Conservation (phyloP, 2,888 invertebrate species). For the Mythimna lalbum region DNA sequence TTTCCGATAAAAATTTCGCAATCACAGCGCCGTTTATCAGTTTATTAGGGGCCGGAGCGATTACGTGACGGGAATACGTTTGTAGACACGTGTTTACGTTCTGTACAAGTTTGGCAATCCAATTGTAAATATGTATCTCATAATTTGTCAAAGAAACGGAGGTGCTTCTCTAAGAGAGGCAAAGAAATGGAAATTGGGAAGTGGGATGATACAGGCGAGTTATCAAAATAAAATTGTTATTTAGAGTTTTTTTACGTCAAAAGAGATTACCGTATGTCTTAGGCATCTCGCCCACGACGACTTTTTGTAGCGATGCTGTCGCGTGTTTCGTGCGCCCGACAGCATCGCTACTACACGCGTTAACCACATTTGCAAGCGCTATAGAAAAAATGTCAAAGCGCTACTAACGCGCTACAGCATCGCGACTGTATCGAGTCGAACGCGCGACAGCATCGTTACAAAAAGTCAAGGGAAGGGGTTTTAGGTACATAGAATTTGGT, state of each 20-base stretch:
- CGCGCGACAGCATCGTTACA: too few species aligned
- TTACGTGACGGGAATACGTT: constrained; percentile 56
- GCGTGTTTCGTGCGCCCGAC: too few species aligned
- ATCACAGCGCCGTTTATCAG: constrained; percentile 60
- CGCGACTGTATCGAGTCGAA: too few species aligned
- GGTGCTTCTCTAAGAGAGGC: constrained; percentile 3
- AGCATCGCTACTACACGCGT: too few species aligned
- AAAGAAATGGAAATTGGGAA: constrained; percentile 20
- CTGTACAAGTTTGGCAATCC: constrained; percentile 35
- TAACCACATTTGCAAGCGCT: too few species aligned
- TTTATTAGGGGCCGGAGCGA: constrained; percentile 51
- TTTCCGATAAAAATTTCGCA: constrained; percentile 59
- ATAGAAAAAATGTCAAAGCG: too few species aligned
- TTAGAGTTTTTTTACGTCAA: not conserved
- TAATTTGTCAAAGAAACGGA: constrained; percentile 34
- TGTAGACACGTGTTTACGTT: constrained; percentile 23
- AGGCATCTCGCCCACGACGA: too few species aligned
- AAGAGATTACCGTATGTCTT: not conserved
- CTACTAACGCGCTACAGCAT: too few species aligned
- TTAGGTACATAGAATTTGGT: too few species aligned
- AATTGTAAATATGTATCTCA: constrained; percentile 55
- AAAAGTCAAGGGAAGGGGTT: too few species aligned
- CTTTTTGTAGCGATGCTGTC: too few species aligned
- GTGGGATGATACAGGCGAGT: constrained; percentile 1
- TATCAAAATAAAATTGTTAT: not conserved